Conservation (phyloP, 2,888 invertebrate species). For the Papilio gigon region DNA sequence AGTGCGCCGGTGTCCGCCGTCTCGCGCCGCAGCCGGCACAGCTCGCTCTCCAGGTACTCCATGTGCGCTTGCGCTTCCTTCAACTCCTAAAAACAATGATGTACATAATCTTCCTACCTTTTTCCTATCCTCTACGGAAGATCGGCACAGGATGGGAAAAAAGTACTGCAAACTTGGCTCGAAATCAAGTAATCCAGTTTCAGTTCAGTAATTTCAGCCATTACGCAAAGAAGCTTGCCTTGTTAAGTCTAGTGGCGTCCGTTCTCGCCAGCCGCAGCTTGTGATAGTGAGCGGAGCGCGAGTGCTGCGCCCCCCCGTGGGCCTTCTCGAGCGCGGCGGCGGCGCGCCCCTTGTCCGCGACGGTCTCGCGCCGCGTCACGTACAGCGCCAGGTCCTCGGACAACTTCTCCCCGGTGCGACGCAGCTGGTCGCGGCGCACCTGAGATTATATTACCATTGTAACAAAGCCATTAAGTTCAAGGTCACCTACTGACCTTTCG, state of each 20-base stretch:
- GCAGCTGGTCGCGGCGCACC: conserved; percentile 76
- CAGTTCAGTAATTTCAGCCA: too few species aligned
- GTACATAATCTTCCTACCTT: neutral
- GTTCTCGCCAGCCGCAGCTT: conserved; percentile 70
- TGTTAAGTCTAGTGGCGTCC: conserved; percentile 69
- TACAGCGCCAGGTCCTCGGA: conserved; percentile 73
- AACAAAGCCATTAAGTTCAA: too few species aligned
- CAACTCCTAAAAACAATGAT: conserved; percentile 58
- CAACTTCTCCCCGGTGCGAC: conserved; percentile 71
- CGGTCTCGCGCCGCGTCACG: conserved; percentile 72
- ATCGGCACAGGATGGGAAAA: too few species aligned
- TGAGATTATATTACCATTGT: conserved; percentile 41
- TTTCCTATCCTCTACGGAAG: too few species aligned
- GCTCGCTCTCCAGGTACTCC: conserved; percentile 62
- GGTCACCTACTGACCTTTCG: too few species aligned
- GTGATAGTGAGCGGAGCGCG: conserved; percentile 70
- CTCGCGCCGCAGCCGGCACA: conserved; percentile 62
- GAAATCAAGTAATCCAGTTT: too few species aligned
- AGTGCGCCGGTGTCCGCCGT: conserved; percentile 54
- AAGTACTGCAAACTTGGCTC: too few species aligned
- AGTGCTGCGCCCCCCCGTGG: conserved; percentile 58
- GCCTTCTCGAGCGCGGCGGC: conserved; percentile 69
- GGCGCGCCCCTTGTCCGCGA: conserved; percentile 68
- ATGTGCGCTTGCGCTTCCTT: conserved; percentile 60
- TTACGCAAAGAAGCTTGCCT: too few species aligned